A percentile compares a stretch with the other conserved stretches of the same genome.
Evolutionary conservation across 1,140 invertebrate species (phyloP).

Genomic region (Vollenhovia emeryi): DNA sequence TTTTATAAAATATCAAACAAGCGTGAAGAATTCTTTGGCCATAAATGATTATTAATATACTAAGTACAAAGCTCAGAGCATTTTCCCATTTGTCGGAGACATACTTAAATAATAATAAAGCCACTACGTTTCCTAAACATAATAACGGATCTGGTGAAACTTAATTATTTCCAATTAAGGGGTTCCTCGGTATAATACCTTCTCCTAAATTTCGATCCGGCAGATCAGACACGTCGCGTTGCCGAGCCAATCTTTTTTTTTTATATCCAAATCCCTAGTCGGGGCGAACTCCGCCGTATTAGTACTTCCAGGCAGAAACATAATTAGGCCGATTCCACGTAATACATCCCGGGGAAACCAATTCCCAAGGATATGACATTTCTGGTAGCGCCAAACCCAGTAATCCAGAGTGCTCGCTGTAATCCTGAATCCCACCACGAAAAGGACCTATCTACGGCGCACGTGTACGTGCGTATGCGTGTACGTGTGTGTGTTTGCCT

Average conservation of each 20-base stretch:
- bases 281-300: background rate
- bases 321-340: constrained; percentile 63
- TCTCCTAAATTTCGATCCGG: constrained; percentile 9
- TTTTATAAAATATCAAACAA: constrained; percentile 7
- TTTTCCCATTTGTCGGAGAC: background rate
- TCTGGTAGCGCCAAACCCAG: constrained; percentile 40
- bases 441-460: constrained; percentile 53
- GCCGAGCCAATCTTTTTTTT: constrained; percentile 18
- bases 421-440: constrained; percentile 63
- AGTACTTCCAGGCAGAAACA: constrained; percentile 21
- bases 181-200: background rate
- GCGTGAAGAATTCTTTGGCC: background rate
- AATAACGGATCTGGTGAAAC: background rate
- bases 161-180: constrained; percentile 16
- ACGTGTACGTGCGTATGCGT: background rate
- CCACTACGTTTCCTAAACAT: background rate
- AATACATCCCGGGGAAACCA: constrained; percentile 59
- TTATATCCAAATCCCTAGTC: background rate
- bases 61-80: background rate
- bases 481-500: background rate
- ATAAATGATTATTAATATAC: background rate
- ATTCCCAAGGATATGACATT: constrained; percentile 66
- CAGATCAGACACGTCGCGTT: constrained; percentile 4
- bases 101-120: too few species aligned
- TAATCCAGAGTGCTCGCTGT: constrained; percentile 69